Percentiles rank a stretch among this genome's conserved stretches.
phyloP scores from a whole-genome alignment of 2,888 invertebrate genomes.

The Plagodis pulveraria region DNA sequence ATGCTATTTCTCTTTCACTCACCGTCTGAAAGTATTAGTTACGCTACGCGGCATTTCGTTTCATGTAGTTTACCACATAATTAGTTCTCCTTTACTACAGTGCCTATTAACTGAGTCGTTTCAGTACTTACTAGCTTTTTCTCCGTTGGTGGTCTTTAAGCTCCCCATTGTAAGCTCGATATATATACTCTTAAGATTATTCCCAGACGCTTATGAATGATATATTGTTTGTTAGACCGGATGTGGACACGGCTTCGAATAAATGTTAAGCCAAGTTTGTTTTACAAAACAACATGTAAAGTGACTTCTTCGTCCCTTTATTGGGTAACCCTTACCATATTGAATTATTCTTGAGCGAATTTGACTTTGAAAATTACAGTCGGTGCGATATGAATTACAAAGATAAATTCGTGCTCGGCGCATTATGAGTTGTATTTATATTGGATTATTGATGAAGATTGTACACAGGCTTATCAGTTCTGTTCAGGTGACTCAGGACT shows the following conservation, averaged over 20 bases:
- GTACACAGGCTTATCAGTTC: no score
- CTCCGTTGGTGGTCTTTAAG: conserved; percentile 19
- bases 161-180: conserved; percentile 5
- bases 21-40: neutral
- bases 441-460: no score
- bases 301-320: conserved; percentile 42
- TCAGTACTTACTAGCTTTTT: conserved; percentile 5
- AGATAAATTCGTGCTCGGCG: no score
- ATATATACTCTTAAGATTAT: conserved; percentile 22
- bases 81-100: conserved; percentile 10
- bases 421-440: no score
- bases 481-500: no score
- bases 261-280: conserved; percentile 42
- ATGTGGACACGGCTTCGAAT: conserved; percentile 44
- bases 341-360: conserved; percentile 46
- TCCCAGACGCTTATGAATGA: conserved; percentile 39
- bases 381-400: conserved; percentile 49
- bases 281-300: conserved; percentile 39
- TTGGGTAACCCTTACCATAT: conserved; percentile 47
- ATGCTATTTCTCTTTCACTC: neutral
- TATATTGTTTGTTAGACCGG: conserved; percentile 41
- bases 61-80: conserved; percentile 1
- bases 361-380: conserved; percentile 66
- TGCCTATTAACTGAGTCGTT: neutral
- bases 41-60: neutral